Evolutionary conservation across 30 jellyfish, hydroid and myxozoan genomes (phyloP).

Genomic region (Aurelia aurita complex sp. Pacific): DNA sequence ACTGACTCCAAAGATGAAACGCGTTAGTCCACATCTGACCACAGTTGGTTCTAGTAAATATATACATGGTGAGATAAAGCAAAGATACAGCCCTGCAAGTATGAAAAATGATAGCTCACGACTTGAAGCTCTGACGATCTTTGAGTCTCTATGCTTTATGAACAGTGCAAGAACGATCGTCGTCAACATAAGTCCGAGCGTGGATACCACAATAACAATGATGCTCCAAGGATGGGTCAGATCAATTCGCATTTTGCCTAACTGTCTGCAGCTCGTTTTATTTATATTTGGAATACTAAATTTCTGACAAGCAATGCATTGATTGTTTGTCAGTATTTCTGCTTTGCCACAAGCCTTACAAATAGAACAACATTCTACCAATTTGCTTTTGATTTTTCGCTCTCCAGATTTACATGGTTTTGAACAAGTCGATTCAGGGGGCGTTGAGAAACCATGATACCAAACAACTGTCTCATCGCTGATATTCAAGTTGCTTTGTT

Average conservation of each 20-base stretch:
- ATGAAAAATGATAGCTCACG: slow-evolving; percentile 52
- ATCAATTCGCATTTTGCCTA: slow-evolving; percentile 15
- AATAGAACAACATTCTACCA: slow-evolving; percentile 39
- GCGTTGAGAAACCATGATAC: not conserved
- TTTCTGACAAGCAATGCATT: slow-evolving; percentile 22
- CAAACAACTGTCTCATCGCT: not conserved
- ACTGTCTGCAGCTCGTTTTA: slow-evolving; percentile 8
- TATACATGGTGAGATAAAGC: slow-evolving; percentile 50
- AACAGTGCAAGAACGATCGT: slow-evolving; percentile 18
- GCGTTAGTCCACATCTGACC: slow-evolving; percentile 53
- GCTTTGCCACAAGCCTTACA: slow-evolving; percentile 35
- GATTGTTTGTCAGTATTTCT: slow-evolving; percentile 32
- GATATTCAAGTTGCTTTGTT: not conserved
- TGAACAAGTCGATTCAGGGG: slow-evolving; percentile 37
- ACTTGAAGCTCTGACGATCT: slow-evolving; percentile 64
- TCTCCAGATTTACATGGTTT: slow-evolving; percentile 43
- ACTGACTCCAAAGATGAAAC: slow-evolving; percentile 73
- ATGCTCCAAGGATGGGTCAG: slow-evolving; percentile 8
- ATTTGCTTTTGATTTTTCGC: not conserved
- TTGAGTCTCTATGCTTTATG: slow-evolving; percentile 34
- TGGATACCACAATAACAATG: slow-evolving; percentile 10
- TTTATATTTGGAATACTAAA: slow-evolving; percentile 21
- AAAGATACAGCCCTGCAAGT: slow-evolving; percentile 43
- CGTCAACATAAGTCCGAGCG: slow-evolving; percentile 22
- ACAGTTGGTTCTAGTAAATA: slow-evolving; percentile 37